A percentile compares a stretch with the other conserved stretches of the same genome.
Conservation (phyloP, 2,113 vertebrate genomes). For the Triplophysa dalaica region DNA sequence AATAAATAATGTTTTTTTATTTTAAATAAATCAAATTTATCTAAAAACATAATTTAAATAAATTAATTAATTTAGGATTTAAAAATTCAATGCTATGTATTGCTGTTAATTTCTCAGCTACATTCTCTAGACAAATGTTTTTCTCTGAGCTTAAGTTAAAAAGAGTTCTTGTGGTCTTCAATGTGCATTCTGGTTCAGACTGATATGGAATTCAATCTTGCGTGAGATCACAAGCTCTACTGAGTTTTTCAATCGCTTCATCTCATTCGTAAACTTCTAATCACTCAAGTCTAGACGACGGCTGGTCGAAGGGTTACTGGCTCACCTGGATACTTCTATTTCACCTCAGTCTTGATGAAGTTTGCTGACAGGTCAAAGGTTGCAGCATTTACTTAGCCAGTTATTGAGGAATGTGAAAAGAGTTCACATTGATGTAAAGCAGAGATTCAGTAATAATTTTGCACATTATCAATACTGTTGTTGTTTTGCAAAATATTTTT, state of each 20-base stretch:
- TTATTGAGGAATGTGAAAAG: neutral
- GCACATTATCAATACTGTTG: no score
- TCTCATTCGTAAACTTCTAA: conserved; percentile 3
- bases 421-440: no score
- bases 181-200: neutral
- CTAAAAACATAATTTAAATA: no score
- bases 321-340: neutral
- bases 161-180: neutral
- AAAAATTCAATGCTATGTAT: no score
- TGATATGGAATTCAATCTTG: conserved; percentile 5
- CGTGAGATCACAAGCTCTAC: neutral
- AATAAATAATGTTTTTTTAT: no score
- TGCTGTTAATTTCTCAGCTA: no score
- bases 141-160: neutral
- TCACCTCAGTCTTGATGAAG: neutral
- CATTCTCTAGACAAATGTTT: no score
- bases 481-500: no score
- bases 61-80: no score
- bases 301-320: neutral
- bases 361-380: neutral
- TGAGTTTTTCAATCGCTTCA: neutral
- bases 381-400: no score
- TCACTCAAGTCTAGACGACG: neutral
- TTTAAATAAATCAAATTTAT: no score
- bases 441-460: no score